Conservation (phyloP, 2,113 vertebrate species). For the Furnarius figulus region DNA sequence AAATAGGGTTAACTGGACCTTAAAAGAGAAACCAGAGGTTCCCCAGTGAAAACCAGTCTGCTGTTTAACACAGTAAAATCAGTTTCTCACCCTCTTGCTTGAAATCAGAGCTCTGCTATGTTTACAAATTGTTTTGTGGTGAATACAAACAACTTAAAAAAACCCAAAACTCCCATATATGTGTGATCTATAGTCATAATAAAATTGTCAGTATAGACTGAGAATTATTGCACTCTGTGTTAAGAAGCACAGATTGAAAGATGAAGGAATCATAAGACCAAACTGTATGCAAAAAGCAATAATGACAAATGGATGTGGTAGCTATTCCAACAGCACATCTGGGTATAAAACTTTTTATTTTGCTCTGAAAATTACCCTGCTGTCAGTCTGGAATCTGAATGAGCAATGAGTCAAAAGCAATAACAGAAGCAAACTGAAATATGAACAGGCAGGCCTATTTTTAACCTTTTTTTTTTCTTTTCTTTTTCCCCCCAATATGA, state of each 20-base stretch:
- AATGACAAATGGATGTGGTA: neutral
- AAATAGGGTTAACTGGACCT: neutral
- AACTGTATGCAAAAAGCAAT: neutral
- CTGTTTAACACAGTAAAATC: neutral
- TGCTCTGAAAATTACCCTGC: neutral
- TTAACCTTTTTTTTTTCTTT: no score
- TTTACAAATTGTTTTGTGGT: slow-evolving; percentile 16
- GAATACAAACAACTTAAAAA: neutral
- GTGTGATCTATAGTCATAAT: slow-evolving; percentile 7
- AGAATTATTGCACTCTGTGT: neutral
- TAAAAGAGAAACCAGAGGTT: neutral
- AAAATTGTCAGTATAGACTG: neutral
- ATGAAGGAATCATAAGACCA: neutral
- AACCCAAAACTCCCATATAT: neutral
- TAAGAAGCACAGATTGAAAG: neutral
- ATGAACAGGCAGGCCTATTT: neutral
- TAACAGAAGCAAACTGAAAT: neutral
- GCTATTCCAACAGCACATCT: neutral
- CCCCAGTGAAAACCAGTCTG: neutral
- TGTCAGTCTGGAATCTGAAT: neutral
- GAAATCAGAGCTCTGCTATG: neutral
- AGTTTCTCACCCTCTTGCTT: neutral
- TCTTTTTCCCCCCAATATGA: neutral
- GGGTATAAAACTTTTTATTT: neutral
- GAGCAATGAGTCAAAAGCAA: neutral